Evolutionary conservation across 1,140 invertebrate genomes (phyloP), one percentile per base, ranked within the genome.

Genomic region (Episyrphus balteatus): DNA sequence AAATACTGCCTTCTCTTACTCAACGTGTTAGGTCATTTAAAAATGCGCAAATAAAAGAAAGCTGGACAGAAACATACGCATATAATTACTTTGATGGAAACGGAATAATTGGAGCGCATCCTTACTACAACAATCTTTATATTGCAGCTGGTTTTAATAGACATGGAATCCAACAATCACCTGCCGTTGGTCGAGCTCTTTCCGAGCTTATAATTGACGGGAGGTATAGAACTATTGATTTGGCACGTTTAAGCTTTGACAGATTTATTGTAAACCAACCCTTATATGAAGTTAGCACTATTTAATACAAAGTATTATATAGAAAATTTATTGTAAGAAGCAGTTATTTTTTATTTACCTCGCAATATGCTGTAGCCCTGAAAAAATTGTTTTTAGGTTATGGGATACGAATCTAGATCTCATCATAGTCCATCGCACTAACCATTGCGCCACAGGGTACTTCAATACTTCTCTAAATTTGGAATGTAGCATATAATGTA

Each of bases 61-160:
- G 86, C 0, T 92, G 87, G 84, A 81, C 85, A 51, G 92, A 92
- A 37, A 86, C 75, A 63, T 94, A 94, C 62, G 95, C 98, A 57
- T 92, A 84, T 61, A 98, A 98, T 67, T 78, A 72, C 8, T 92
- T 86, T 66, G 96, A 99, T 68, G 83, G 91, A 60, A 93, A 92
- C 69, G 90, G 87, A 38, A 85, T 99, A 46, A 75, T 98, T 52
- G 96, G 96, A 3, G 67, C 68, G 10, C 95, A 99, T 80, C 90
- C 93, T 5, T 82, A 83, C 54, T 82, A 88, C 55, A 61, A 65
- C 1, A 95, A 98, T 71, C 62, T 98, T 33, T 76, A 78, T 50
- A 79, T 98, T 55, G 90, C 90, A 1, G 84, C 88, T 54, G 96
- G 96, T 30, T 97, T 98, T 67, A 92, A 88, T 65, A 89, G 89